Conservation (phyloP, 2,113 vertebrate genomes). For the Istiophorus platypterus region DNA sequence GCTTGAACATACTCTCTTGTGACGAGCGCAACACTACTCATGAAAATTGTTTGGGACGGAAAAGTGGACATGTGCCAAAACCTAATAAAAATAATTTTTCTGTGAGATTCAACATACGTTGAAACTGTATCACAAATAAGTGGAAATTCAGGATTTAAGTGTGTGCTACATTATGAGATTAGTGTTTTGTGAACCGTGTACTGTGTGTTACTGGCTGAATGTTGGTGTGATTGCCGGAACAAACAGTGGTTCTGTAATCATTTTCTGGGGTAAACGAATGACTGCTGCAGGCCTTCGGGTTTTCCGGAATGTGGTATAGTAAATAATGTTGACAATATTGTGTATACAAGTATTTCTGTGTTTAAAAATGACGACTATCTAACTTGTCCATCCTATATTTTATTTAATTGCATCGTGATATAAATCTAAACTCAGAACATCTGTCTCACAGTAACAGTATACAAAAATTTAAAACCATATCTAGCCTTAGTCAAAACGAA, state of each 20-base stretch:
- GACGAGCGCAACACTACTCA: no score
- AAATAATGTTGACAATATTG: no score
- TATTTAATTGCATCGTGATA: background rate
- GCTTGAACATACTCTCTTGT: no score
- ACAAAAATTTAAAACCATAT: no score
- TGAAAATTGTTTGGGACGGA: background rate
- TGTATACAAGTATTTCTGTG: background rate
- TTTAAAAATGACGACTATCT: background rate
- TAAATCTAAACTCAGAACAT: background rate
- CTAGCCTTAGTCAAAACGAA: no score
- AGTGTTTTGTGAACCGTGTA: background rate
- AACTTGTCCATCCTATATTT: background rate
- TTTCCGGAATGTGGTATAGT: background rate
- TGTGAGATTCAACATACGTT: background rate
- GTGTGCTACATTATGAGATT: background rate
- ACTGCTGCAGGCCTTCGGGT: background rate
- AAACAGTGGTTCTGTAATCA: background rate
- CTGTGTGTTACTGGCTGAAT: background rate
- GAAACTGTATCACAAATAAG: background rate
- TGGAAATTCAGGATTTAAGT: background rate
- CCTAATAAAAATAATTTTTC: background rate
- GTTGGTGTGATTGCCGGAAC: background rate
- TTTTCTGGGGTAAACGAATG: background rate
- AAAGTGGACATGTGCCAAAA: background rate
- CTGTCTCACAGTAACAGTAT: background rate